Evolutionary conservation across 2,888 invertebrate species (phyloP).

Genomic region (Ectobius pallidus): DNA sequence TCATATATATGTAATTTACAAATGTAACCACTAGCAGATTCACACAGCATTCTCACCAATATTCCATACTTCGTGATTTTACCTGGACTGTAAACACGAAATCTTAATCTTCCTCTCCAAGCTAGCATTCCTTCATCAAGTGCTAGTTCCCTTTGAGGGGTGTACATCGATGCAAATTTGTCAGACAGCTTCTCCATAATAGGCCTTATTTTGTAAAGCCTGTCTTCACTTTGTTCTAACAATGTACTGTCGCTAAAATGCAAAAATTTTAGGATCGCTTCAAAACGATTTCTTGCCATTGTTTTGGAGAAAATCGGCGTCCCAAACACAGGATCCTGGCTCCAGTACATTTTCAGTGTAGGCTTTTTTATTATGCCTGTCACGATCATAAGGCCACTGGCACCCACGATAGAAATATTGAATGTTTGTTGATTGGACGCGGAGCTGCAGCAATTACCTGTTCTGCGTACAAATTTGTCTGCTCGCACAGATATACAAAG

Average conservation of each 20-base stretch:
- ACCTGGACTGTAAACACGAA: constrained; percentile 45
- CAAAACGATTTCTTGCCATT: constrained; percentile 13
- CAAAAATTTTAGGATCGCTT: constrained; percentile 20
- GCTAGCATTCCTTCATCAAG: constrained; percentile 46
- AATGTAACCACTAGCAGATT: constrained; percentile 45
- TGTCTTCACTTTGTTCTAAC: neutral
- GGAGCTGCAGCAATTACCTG: no score
- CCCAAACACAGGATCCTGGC: no score
- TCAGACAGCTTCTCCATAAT: constrained; percentile 38
- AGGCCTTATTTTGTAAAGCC: constrained; percentile 2
- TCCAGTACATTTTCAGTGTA: no score
- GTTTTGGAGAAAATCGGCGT: constrained; percentile 3
- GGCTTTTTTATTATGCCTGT: no score
- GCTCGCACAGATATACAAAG: no score
- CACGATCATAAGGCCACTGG: no score
- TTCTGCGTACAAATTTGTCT: no score
- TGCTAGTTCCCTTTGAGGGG: constrained; percentile 42
- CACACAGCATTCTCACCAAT: constrained; percentile 43
- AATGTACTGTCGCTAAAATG: no score
- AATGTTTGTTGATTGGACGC: no score
- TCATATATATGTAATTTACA: constrained; percentile 45
- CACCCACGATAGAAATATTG: no score
- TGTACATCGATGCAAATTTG: constrained; percentile 43
- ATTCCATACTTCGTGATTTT: no score
- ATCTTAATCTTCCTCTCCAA: constrained; percentile 44